Base-by-base conservation (phyloP, 2,888 invertebrate genomes). In the Drosophila villosipedis region DNA sequence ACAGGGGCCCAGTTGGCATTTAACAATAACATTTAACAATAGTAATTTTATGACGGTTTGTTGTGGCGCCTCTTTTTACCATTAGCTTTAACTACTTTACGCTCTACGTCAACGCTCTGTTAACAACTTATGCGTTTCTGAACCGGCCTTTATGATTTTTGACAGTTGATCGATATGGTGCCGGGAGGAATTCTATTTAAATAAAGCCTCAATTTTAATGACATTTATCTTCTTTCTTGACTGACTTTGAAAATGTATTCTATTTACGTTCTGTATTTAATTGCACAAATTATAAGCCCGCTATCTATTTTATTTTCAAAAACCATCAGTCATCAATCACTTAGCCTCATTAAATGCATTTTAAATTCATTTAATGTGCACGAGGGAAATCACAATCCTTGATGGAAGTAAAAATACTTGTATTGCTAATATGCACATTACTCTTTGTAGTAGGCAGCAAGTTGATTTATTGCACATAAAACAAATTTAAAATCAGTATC, bases 61-160 rank as follows among this genome's bases (percentile, higher is more conserved):
- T 50, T 50, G 33, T 28, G n/a, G n/a, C 55, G n/a, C 37, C 55
- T 28, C 55, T 28, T 35, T 19, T 28, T 19, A 37, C n/a, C 37
- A 3, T 25, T 25, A 28, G 19, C 37, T 7, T 31, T 35, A 35
- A 35, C 25, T 19, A 37, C 37, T n/a, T 28, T 30, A 16, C 9
- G 9, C 31, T 30, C 30, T 30, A 57, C 55, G 25, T 39, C 9
- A 53, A 53, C 22, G 19, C 9, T n/a, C n/a, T 19, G 39, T 53
- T 35, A 25, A 55, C 10, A 28, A 25, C 7, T 19, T 54, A 3
- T 25, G 33, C 33, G 22, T 55, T 55, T 37, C 1, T 16, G 35
- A 16, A 19, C 33, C 22, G 22, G 25, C 22, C 22, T 47, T 22
- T 22, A 47, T 47, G 6, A 22, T 22, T 10, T 22, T 35, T 25